Percentiles rank a stretch among this genome's conserved stretches.
phyloP scores from a whole-genome alignment of 2,113 vertebrate species.

The Phrynosoma blainvillii region DNA sequence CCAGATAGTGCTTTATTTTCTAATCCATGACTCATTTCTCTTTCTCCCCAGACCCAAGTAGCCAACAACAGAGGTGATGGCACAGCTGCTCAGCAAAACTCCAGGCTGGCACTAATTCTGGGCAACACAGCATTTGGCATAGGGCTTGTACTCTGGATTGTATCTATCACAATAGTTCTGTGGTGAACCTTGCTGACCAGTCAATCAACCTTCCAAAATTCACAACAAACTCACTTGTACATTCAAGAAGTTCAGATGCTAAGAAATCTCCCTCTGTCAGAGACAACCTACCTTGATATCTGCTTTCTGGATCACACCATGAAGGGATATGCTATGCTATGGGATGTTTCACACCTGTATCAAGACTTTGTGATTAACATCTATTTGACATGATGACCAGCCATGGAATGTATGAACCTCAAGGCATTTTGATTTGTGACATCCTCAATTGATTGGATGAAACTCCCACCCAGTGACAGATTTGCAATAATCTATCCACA shows the following conservation, averaged over 20 bases:
- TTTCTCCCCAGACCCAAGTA: background rate
- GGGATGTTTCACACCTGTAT: background rate
- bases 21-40: background rate
- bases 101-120: background rate
- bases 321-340: background rate
- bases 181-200: background rate
- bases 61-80: no score
- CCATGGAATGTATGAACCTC: background rate
- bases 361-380: background rate
- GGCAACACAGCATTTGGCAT: background rate
- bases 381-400: background rate
- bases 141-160: background rate
- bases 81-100: background rate
- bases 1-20: no score
- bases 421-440: background rate
- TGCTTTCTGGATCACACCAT: background rate
- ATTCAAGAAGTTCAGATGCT: background rate
- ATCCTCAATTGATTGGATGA: background rate
- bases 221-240: background rate
- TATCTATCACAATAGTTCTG: background rate
- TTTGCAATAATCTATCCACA: no score
- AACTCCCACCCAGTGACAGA: no score
- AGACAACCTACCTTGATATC: background rate
- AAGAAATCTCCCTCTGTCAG: background rate
- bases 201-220: background rate